Evolutionary conservation across 1,140 invertebrate species (phyloP), one percentile per base, ranked within the genome.

Genomic region (Anoplophora glabripennis): DNA sequence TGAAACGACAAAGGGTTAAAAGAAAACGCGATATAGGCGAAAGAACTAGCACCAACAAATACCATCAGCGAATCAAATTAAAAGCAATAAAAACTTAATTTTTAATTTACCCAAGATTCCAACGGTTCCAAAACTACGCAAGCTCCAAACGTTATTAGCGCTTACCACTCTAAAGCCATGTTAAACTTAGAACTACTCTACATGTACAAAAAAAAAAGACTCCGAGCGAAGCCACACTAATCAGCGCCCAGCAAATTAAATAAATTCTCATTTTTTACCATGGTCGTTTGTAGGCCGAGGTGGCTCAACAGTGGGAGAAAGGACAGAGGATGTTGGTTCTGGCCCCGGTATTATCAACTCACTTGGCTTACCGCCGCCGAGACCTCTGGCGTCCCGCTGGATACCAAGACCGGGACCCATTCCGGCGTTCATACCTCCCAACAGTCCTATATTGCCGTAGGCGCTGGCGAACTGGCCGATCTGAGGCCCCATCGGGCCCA

Each of bases 301-400:
- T 15, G 68, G 70, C 59, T 72, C 69, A 61, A 71, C 63, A 59
- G 70, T 60, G 45, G 68, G 66, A 46, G 66, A 70, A 49, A 73
- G 57, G 52, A 66, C 59, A 45, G 62, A 42, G 49, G 66, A 55
- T 38, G 60, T 77, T 75, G 63, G 28, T 12, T 49, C 15, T 17
- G 63, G 75, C 68, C 80, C 79, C 33, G 76, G 83, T 80, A 86
- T 84, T 63, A 72, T 73, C 81, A 87, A 89, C 87, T 89, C 86
- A 89, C 87, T 89, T 80, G 85, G 82, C 79, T 88, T 72, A 81
- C 81, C 71, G 81, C 78, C 46, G 76, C 70, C 65, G 76, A 78
- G 51, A 78, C 75, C 73, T 65, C 79, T 77, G 11, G 75, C 73
- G 68, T 78, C 77, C 51, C 76, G 74, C 63, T 77, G 75, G 74